Conservation (phyloP, 30 jellyfish, hydroid and myxozoan genomes). For the Calvadosia cruxmelitensis region DNA sequence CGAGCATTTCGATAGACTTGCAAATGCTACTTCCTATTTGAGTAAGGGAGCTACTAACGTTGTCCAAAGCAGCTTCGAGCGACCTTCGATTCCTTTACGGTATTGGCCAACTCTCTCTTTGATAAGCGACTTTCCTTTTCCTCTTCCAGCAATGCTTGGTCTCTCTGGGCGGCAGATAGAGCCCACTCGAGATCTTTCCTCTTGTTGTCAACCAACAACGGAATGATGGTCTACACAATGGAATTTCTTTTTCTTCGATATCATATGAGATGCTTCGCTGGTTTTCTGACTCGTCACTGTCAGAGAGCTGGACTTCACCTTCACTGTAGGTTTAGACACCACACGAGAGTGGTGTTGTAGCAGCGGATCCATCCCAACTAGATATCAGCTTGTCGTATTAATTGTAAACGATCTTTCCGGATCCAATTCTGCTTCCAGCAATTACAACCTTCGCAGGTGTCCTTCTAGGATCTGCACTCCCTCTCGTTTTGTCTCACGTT, state of each 20-base stretch:
- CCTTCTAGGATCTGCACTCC: background rate
- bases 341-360: background rate
- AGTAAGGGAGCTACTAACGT: no score
- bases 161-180: slow-evolving; percentile 34
- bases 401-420: background rate
- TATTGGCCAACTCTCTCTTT: background rate
- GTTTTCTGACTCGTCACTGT: no score
- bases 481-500: background rate
- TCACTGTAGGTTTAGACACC: no score
- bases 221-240: no score
- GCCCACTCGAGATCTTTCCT: slow-evolving; percentile 23
- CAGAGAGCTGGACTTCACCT: no score
- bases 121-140: slow-evolving; percentile 7
- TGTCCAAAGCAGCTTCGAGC: no score
- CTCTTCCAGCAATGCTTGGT: slow-evolving; percentile 16
- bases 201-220: slow-evolving; percentile 17
- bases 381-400: background rate
- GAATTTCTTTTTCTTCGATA: no score
- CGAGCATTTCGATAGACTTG: slow-evolving; percentile 3
- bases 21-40: slow-evolving; percentile 1
- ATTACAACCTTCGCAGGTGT: background rate
- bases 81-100: slow-evolving; percentile 19
- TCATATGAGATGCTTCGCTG: no score
- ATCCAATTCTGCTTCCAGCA: background rate
- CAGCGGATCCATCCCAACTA: background rate